phyloP scores from a whole-genome alignment of 2,797 vertebrate species.

The Alcedo quadribrachys region DNA sequence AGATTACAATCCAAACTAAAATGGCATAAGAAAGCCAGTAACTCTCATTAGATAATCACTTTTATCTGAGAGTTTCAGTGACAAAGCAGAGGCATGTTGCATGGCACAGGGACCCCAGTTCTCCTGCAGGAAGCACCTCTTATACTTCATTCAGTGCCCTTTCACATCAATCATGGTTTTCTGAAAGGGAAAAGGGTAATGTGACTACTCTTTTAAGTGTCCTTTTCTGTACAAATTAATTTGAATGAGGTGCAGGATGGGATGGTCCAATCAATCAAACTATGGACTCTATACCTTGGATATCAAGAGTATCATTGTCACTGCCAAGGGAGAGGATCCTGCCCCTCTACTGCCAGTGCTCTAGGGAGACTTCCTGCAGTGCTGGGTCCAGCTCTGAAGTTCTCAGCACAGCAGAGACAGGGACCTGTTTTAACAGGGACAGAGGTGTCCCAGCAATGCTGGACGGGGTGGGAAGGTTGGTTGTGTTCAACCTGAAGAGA shows the following conservation, averaged over 20 bases:
- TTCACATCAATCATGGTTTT: not conserved
- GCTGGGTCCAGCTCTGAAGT: not conserved
- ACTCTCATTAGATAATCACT: not conserved
- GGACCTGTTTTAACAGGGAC: too few relatives aligned
- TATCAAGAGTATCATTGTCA: not conserved
- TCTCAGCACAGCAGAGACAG: too few relatives aligned
- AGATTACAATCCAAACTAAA: not conserved
- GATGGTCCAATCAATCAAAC: not conserved
- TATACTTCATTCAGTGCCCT: not conserved
- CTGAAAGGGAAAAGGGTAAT: not conserved
- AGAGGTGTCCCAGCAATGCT: too few relatives aligned
- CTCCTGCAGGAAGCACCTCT: not conserved
- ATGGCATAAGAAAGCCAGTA: not conserved
- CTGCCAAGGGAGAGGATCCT: too few relatives aligned
- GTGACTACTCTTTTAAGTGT: not conserved
- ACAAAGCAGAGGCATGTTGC: accelerated
- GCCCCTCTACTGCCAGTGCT: too few relatives aligned
- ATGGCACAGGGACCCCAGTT: not conserved
- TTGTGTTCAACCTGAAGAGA: too few relatives aligned
- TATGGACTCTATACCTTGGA: not conserved
- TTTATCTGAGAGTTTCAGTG: not conserved
- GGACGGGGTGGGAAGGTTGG: too few relatives aligned
- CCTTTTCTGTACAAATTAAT: not conserved
- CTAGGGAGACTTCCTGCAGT: not conserved
- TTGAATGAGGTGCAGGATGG: not conserved